phyloP scores from a whole-genome alignment of 2,797 vertebrate species.

The Crenichthys baileyi region DNA sequence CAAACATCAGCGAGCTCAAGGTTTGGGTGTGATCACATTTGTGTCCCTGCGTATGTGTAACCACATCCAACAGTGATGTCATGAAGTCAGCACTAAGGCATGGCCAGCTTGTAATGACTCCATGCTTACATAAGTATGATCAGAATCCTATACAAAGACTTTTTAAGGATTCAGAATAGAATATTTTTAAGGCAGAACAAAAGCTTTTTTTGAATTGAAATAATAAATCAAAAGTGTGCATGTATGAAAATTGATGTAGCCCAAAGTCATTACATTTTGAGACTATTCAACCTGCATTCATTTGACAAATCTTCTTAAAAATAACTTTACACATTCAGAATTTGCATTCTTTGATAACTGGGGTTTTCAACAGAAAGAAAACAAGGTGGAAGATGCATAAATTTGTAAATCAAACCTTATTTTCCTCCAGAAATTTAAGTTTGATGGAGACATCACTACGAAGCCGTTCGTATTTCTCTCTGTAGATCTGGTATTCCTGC shows the following conservation, averaged over 20 bases:
- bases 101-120: neutral
- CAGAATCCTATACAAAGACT: neutral
- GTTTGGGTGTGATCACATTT: slow-evolving; percentile 15
- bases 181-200: neutral
- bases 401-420: slow-evolving; percentile 83
- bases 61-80: slow-evolving; percentile 16
- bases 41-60: slow-evolving; percentile 15
- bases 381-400: neutral
- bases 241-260: neutral
- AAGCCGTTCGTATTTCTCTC: slow-evolving; percentile 93
- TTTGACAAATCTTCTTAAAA: neutral
- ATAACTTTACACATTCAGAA: neutral
- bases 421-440: slow-evolving; percentile 97
- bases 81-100: neutral
- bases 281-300: neutral
- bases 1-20: neutral
- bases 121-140: neutral
- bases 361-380: neutral
- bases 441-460: slow-evolving; percentile 96
- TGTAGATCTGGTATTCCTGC: slow-evolving; percentile 91
- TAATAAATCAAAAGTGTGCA: neutral
- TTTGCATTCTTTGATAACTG: neutral
- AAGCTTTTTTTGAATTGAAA: neutral
- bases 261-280: neutral
- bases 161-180: neutral